Evolutionary conservation across 2,113 vertebrate species (phyloP).

Genomic region (Macrotus californicus): DNA sequence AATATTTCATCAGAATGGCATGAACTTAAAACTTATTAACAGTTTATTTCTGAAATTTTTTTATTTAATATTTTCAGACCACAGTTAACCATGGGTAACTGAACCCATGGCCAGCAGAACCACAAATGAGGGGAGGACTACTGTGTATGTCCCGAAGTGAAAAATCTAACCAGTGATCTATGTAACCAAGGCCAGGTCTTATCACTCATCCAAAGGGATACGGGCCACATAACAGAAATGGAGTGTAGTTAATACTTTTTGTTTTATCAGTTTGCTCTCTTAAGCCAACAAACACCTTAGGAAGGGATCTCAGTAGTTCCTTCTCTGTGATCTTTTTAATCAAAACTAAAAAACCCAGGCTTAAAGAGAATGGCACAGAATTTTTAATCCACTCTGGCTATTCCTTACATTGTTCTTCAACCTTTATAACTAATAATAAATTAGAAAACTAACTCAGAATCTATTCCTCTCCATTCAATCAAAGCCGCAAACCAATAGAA

Average conservation of each 20-base stretch:
- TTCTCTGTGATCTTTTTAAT: constrained; percentile 62
- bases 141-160: neutral
- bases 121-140: neutral
- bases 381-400: neutral
- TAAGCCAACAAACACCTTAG: constrained; percentile 23
- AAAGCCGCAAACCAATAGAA: neutral
- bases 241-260: constrained; percentile 23
- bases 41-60: neutral
- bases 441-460: neutral
- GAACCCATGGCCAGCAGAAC: neutral
- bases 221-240: neutral
- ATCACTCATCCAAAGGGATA: neutral
- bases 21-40: neutral
- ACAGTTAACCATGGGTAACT: neutral
- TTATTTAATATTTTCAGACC: neutral
- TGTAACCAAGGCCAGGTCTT: neutral
- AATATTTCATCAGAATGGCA: neutral
- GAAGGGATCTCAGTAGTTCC: constrained; percentile 44
- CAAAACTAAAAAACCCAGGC: constrained; percentile 26
- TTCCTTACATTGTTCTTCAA: neutral
- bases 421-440: neutral
- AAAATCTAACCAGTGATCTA: neutral
- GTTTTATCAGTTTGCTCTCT: constrained; percentile 23
- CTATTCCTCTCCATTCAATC: neutral
- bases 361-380: neutral